Evolutionary conservation across 1,140 invertebrate species (phyloP), one percentile per base, ranked within the genome.

Genomic region (Gonioctena quinquepunctata): DNA sequence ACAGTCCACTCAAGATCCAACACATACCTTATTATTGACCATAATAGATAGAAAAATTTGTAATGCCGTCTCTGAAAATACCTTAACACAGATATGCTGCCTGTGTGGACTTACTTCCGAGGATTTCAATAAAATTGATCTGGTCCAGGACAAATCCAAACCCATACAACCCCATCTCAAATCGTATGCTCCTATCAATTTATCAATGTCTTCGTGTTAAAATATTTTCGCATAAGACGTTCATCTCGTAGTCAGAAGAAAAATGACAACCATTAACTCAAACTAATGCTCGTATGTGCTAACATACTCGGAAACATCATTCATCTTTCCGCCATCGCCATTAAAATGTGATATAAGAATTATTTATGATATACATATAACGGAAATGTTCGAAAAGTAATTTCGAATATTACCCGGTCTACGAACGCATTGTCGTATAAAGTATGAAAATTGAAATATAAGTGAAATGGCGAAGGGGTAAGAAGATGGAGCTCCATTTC

Each of bases 371-470:
- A 21, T 23, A 1, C 33, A 68, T 49, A 21, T 48, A 60, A 68
- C 27, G 61, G 57, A 23, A 72, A 72, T 66, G 59, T 74, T 68
- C 70, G 72, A 73, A 71, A 76, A 70, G 62, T 71, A 73, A 76
- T 76, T 76, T 76, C 71, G 71, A 76, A 70, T 76, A 76, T 72
- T 76, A 71, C 74, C 11, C 2, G 33, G 8, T n/a, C n/a, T n/a
- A 62, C 57, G 72, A 26, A 69, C 59, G 71, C 63, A 76, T 77
- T 74, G 76, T 73, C 68, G 72, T 74, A 74, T 79, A 78, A 77
- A 76, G 74, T 77, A 78, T 57, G 75, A 74, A 78, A 80, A 80
- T 80, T 80, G 78, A 80, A 80, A 80, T 77, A 77, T 80, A 78
- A 80, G 77, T 80, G 76, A 72, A 73, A 73, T 56, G 66, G 61